Base-by-base conservation (phyloP, 1,140 invertebrate genomes). In the Drosophila yakuba region DNA sequence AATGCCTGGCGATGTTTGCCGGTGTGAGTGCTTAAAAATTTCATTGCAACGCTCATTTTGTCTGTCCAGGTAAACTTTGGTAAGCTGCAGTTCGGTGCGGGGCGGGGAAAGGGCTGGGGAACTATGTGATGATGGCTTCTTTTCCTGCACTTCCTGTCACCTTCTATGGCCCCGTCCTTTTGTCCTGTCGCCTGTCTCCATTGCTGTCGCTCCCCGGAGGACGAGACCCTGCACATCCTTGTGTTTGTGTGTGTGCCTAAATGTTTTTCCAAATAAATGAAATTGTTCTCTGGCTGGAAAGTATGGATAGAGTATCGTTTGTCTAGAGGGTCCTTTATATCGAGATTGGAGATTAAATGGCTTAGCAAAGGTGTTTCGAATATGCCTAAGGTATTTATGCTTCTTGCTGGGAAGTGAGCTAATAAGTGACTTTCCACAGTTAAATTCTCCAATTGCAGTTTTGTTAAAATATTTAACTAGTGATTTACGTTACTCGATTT, bases 41-140 rank as follows among this genome's bases (percentile, higher is more conserved):
- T 72, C 77, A 81, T 81, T 80, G 78, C 73, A 75, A 57, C 72
- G 68, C 78, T 80, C 74, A 71, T 80, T 76, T 81, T 57, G 60
- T 80, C 54, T 64, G 67, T 66, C 67, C 74, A 47, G 56, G 39
- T 17, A 17, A 17, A 17, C 56, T 78, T 58, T 62, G 77, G 55
- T 48, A 57, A 74, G 72, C 76, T 80, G 76, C 77, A 80, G 50
- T 54, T 54, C 17, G 6, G 57, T 1, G 47, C n/a, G 8, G 57
- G 47, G 41, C 38, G 12, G 23, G 28, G 11, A 28, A 58, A 32
- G 39, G 45, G 41, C 35, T 15, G 25, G 36, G 41, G 6, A 50
- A 48, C 67, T 57, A 71, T 58, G 52, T 71, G 67, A 71, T 71
- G 67, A 71, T 71, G 67, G 51, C 67, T 66, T 68, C 47, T 68